Base-by-base conservation (phyloP, 2,113 vertebrate genomes). In the Cepphus grylle region DNA sequence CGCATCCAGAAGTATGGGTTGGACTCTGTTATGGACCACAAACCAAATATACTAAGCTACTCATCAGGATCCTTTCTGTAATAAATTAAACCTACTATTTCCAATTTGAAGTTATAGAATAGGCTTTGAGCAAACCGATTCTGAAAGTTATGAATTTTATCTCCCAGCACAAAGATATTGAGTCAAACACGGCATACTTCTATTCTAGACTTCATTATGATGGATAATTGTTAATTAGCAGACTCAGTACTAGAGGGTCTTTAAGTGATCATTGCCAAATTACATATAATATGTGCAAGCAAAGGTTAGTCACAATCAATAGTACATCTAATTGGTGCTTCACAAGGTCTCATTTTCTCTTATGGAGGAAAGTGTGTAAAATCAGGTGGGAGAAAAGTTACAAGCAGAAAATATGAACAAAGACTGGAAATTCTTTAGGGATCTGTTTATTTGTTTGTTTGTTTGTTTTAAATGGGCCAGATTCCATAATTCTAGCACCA, bases 151-250 rank as follows among this genome's bases (percentile, higher is more conserved):
- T 43, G 88, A 58, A 91, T 93, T 94, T 90, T 90, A 80, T 90
- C 81, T 92, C 73, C 36, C 66, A 88, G 62, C 79, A 86, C 34
- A 92, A 90, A 92, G 71, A 56, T 73, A 82, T 20, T 4, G 20
- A 94, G 67, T 76, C 32, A 77, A 93, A 90, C 1, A 17, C 0
- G 2, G 49, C 78, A 85, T 55, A 85, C 36, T 81, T 94, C 78
- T 91, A 69, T 93, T 96, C 93, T 83, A 93, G 81, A 94, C 88
- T 92, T 96, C 90, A 94, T 95, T 92, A 94, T 90, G 82, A 95
- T 86, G 63, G 88, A 95, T 94, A 96, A 95, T 95, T 95, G 90
- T 90, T 95, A 96, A 94, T 96, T 95, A 95, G 92, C 90, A 90
- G 85, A 86, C 81, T 70, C 85, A 96, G 83, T 86, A 96, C 61